Evolutionary conservation across 2,113 vertebrate species (phyloP), one percentile per base, ranked within the genome.

Genomic region (Melanocharis versteri): DNA sequence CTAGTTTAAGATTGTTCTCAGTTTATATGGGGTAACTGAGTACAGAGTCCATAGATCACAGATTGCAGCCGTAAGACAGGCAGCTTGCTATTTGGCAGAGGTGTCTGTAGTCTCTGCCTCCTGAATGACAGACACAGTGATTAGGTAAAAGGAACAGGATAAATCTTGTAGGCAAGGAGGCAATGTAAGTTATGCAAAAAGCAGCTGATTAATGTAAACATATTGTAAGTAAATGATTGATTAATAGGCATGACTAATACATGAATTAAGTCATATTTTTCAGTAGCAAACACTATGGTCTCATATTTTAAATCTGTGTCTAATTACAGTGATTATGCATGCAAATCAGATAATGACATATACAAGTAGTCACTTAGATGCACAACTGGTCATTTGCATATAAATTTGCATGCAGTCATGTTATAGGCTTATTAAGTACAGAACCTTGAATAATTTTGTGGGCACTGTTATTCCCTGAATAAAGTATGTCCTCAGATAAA

Each of bases 301-400:
- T 83, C 72, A 88, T 60, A 68, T 92, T 93, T 92, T 48, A 75
- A 89, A 92, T 75, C 42, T 87, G 27, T 88, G 23, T 77, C 45
- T 93, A 89, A 96, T 92, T 90, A 75, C 71, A 71, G 28, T 90
- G 26, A 90, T 96, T 95, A 87, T 70, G 56, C 72, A 87, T 92
- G 72, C 40, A 94, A 93, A 91, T 93, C 47, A 95, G 51, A 60
- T 88, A 91, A 94, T 93, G 88, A 83, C 76, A 93, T 42, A 70
- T 66, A 66, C 31, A 90, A 92, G 79, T 92, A 89, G 68, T 54
- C 83, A 83, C 68, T 93, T 95, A 81, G 18, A 83, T 86, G 47
- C 51, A 89, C 68, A 96, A 95, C 85, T 95, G 64, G 4, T 24
- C 39, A 83, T 94, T 93, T 96, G 83, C 82, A 78, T 94, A 86